Conservation (phyloP, 2,888 invertebrate genomes). For the Drosophila emarginata region DNA sequence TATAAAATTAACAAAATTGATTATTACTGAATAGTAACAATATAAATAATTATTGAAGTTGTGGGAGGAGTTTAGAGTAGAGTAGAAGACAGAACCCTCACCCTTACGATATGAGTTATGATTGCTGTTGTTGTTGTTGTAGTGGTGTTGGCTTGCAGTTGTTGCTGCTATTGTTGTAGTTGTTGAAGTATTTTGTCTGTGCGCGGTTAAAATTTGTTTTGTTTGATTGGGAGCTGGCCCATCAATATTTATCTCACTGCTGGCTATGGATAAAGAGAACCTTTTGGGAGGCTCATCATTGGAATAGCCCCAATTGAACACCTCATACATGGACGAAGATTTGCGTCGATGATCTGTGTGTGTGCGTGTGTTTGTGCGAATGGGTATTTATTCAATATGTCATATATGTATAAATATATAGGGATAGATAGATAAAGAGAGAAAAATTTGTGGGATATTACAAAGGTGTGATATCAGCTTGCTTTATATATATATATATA, state of each 20-base stretch:
- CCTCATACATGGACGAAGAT: constrained; percentile 89
- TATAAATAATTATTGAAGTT: constrained; percentile 7
- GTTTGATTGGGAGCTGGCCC: constrained; percentile 69
- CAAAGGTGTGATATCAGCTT: constrained; percentile 5
- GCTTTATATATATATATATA: constrained; percentile 5
- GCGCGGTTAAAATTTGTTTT: constrained; percentile 70
- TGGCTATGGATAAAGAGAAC: constrained; percentile 81
- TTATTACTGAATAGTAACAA: constrained; percentile 5
- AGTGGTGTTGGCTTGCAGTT: constrained; percentile 52
- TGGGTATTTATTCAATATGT: constrained; percentile 4
- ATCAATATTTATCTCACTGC: constrained; percentile 83
- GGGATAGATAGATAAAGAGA: constrained; percentile 26
- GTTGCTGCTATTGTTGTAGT: constrained; percentile 49
- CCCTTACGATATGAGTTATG: constrained; percentile 79
- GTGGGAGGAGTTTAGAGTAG: constrained; percentile 17
- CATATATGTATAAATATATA: constrained; percentile 20
- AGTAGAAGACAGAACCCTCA: constrained; percentile 76
- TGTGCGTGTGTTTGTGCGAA: constrained; percentile 70
- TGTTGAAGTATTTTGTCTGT: constrained; percentile 72
- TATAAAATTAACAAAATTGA: constrained; percentile 28
- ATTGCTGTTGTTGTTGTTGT: constrained; percentile 50
- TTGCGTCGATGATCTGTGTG: constrained; percentile 83
- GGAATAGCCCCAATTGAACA: constrained; percentile 86
- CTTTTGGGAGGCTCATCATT: constrained; percentile 83
- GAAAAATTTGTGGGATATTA: constrained; percentile 3